These are phyloP conservation scores for Poicephalus meyeri DNA, from an alignment of 2,113 vertebrate genomes.

Conservation along the genomic window DNA sequence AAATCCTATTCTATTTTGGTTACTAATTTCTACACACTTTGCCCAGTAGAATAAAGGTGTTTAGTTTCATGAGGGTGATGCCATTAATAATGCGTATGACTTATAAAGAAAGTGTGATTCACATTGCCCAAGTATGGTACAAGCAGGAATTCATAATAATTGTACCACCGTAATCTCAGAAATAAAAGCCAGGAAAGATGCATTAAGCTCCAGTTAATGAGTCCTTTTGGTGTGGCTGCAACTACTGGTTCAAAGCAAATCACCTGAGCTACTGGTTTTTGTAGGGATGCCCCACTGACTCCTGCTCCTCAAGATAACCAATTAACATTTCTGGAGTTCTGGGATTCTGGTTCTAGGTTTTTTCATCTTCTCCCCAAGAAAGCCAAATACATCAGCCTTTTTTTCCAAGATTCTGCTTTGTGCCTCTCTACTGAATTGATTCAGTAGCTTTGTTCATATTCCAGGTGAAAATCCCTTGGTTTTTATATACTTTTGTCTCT, in stretches of 20 bases:
- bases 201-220: background rate
- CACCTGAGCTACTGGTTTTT: background rate
- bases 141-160: background rate
- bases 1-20: background rate
- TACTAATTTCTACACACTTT: background rate
- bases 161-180: background rate
- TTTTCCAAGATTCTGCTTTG: background rate
- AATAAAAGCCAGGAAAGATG: background rate
- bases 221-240: background rate
- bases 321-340: background rate
- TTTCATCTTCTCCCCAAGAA: background rate
- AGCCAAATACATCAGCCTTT: background rate
- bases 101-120: background rate
- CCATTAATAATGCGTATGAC: background rate
- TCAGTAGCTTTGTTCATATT: background rate
- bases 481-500: background rate
- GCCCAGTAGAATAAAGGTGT: background rate
- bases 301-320: background rate
- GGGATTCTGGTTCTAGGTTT: background rate
- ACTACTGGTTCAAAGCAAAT: background rate
- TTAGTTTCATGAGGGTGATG: background rate
- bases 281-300: background rate
- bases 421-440: background rate
- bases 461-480: background rate
- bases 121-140: background rate